These are phyloP conservation scores for Timema cristinae DNA, from an alignment of 2,888 invertebrate genomes.

Conservation along the genomic window DNA sequence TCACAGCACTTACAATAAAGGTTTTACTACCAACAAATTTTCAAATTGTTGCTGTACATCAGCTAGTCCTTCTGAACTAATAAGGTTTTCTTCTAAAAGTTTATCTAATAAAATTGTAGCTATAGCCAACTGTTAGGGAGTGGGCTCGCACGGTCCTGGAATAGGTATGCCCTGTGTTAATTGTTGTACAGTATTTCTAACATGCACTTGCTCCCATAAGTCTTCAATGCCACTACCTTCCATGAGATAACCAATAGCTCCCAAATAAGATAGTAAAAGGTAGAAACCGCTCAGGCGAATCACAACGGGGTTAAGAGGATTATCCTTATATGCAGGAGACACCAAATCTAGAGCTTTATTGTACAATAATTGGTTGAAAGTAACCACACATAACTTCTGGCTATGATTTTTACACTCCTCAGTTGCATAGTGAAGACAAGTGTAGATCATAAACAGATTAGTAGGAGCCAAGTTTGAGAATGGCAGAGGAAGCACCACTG, in stretches of 20 bases:
- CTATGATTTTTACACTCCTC: not conserved
- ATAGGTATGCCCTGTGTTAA: not conserved
- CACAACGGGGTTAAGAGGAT: not conserved
- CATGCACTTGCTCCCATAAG: not conserved
- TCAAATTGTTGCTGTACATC: not conserved
- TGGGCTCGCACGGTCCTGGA: not conserved
- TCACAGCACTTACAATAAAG: too few relatives aligned
- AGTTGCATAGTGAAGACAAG: not conserved
- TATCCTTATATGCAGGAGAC: not conserved
- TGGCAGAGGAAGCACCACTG: not conserved
- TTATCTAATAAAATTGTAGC: too few relatives aligned
- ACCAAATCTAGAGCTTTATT: not conserved
- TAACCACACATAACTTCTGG: not conserved
- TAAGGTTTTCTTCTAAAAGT: too few relatives aligned
- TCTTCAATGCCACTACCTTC: not conserved
- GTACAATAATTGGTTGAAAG: not conserved
- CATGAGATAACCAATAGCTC: not conserved
- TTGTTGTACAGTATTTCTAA: not conserved
- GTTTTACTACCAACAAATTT: too few relatives aligned
- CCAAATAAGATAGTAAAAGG: not conserved
- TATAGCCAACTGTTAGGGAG: too few relatives aligned
- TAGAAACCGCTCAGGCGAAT: not conserved
- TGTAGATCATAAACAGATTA: not conserved
- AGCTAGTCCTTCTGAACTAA: too few relatives aligned
- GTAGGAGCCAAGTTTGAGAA: conserved; percentile 1